These are phyloP conservation scores for Palythoa caribaeorum DNA, from an alignment of 92 coral and sea anemone species.

Conservation along the genomic window DNA sequence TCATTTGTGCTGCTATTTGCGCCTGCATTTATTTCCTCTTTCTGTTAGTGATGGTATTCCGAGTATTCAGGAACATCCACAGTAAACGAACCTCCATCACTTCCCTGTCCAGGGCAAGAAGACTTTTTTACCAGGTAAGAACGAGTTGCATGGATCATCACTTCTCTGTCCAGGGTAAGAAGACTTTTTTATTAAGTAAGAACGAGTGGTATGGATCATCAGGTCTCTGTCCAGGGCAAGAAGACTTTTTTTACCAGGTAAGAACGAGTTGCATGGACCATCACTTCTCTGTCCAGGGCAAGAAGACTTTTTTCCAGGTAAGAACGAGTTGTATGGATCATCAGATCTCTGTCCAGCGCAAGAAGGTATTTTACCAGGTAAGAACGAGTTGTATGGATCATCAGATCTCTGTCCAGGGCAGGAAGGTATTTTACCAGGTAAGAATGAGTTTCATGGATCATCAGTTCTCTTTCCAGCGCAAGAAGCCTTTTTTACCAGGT, in stretches of 20 bases:
- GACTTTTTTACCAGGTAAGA: constrained; percentile 92
- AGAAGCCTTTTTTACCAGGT: constrained; percentile 70
- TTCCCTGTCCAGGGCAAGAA: constrained; percentile 88
- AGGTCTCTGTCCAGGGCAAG: constrained; percentile 91
- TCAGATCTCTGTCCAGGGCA: constrained; percentile 66
- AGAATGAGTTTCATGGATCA: neutral
- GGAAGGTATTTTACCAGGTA: constrained; percentile 32
- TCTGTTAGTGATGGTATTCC: constrained; percentile 85
- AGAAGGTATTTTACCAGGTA: too few relatives aligned
- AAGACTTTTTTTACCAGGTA: constrained; percentile 37
- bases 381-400: too few relatives aligned
- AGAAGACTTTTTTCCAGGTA: constrained; percentile 90
- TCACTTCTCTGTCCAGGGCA: constrained; percentile 88
- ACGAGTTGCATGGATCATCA: constrained; percentile 39
- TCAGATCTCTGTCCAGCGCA: too few relatives aligned
- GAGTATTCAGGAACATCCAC: constrained; percentile 93
- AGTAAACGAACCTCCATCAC: constrained; percentile 87
- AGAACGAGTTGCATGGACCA: neutral
- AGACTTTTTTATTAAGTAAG: constrained; percentile 31
- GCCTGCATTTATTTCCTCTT: constrained; percentile 94
- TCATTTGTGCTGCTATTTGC: constrained; percentile 85
- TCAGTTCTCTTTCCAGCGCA: constrained; percentile 87
- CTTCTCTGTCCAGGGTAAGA: constrained; percentile 73
- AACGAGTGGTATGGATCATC: constrained; percentile 19
- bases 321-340: constrained; percentile 58